These are phyloP conservation scores for Gallinago paraguaiae DNA, from an alignment of 2,113 vertebrate genomes.

Conservation along the genomic window DNA sequence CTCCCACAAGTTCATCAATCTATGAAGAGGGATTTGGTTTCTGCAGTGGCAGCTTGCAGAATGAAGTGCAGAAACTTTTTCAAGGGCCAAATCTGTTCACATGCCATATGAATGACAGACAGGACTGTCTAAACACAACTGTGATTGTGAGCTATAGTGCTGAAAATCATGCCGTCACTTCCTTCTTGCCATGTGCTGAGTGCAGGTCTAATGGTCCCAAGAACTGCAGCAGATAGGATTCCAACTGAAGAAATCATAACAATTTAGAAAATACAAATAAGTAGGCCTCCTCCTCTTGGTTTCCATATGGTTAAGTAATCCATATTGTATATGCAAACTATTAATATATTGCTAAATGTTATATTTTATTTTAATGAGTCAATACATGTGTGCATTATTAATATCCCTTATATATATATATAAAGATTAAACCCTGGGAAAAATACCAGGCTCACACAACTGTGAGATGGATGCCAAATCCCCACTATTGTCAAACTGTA, in stretches of 20 bases:
- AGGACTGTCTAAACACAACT: slow-evolving; percentile 34
- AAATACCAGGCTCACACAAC: not conserved
- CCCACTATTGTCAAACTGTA: not conserved
- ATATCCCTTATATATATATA: not conserved
- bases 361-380: not conserved
- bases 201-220: not conserved
- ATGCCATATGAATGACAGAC: not conserved
- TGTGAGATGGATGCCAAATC: not conserved
- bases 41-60: not conserved
- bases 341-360: not conserved
- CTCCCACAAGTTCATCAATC: not conserved
- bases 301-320: not conserved
- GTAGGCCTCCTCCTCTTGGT: not conserved
- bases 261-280: not conserved
- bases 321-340: not conserved
- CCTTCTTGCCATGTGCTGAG: not conserved
- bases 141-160: not conserved
- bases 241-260: not conserved
- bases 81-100: not conserved
- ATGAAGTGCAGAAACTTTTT: not conserved
- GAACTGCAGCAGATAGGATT: not conserved
- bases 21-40: not conserved
- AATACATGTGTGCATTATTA: not conserved
- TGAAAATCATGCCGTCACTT: not conserved
- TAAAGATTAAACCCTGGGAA: not conserved